Evolutionary conservation across 2,113 vertebrate species (phyloP), one percentile per base, ranked within the genome.

Genomic region (Gobiocypris rarus): DNA sequence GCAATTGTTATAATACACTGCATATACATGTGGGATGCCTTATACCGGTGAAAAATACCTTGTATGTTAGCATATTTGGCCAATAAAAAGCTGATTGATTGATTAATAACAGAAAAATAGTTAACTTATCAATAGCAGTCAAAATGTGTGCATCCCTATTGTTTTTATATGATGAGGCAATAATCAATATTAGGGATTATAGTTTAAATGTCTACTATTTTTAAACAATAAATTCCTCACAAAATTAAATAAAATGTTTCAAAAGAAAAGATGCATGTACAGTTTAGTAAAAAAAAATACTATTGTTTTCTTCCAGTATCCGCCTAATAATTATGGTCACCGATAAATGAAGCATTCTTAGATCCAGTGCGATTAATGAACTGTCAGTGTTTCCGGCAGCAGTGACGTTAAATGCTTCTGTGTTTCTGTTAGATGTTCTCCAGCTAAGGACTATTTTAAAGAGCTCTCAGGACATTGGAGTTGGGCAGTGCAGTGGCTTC

Each of bases 401-500:
- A 38, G 24, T 71, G 52, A 67, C 61, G 34, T 34, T 45, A 34
- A 56, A 10, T 11, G 38, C 58, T 14, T 79, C 5, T 82, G 50
- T 87, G 0, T 87, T 86, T 82, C 89, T n/a, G 31, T 75, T 89
- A 99, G 98, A 93, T 99, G 98, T 89, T 88, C 95, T 89, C 96
- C 96, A 83, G 98, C 98, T 59, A 99, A 99, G 91, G 98, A 99
- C 81, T 99, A 99, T 90, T 99, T 99, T 92, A 99, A 99, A 89
- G 98, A 99, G 83, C 95, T 98, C 85, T 98, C 98, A 13, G 96
- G 98, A 84, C 97, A 98, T 88, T 99, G 97, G 98, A 98, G 97
- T 70, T 99, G 98, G 98, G 98, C 98, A 2, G 98, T 99, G 11
- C 98, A 99, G 92, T 99, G 98, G 98, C 92, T 99, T 4, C 98